These are phyloP conservation scores for Panagrolaimus sp. DNA, from an alignment of 1,140 invertebrate species.

Conservation along the genomic window DNA sequence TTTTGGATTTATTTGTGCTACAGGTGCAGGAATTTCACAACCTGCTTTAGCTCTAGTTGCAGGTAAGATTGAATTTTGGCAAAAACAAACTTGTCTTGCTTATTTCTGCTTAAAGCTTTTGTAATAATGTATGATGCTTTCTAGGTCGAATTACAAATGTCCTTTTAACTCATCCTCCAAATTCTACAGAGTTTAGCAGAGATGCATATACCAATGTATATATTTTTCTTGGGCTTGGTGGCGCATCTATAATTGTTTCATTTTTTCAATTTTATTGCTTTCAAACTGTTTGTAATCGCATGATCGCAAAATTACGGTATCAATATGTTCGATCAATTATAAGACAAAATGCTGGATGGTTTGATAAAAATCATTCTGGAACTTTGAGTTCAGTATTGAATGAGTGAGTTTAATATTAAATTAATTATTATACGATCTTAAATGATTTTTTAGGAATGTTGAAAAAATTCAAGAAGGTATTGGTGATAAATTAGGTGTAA, in stretches of 20 bases:
- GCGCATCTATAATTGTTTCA: neutral
- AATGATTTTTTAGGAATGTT: slow-evolving; percentile 69
- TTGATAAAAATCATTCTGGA: slow-evolving; percentile 74
- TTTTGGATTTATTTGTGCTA: neutral
- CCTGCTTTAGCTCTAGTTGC: neutral
- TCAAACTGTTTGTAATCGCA: too few species aligned
- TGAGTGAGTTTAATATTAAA: slow-evolving; percentile 72
- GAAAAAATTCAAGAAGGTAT: slow-evolving; percentile 79
- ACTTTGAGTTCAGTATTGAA: slow-evolving; percentile 78
- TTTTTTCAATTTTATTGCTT: neutral
- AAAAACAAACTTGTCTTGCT: too few species aligned
- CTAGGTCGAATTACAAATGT: slow-evolving; percentile 3
- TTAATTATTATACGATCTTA: neutral
- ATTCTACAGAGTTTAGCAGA: neutral
- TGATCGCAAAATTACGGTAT: slow-evolving; percentile 69
- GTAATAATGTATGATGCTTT: too few species aligned
- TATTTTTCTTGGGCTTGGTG: neutral
- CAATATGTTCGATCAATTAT: slow-evolving; percentile 71
- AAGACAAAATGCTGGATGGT: slow-evolving; percentile 80
- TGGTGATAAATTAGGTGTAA: slow-evolving; percentile 76
- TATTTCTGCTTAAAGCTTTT: too few species aligned
- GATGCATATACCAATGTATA: neutral
- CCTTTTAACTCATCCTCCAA: neutral
- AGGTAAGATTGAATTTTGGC: too few species aligned
- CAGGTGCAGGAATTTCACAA: neutral